Evolutionary conservation across 2,888 invertebrate species (phyloP), one percentile per base, ranked within the genome.

Genomic region (Chrysopilus asiliformis): DNA sequence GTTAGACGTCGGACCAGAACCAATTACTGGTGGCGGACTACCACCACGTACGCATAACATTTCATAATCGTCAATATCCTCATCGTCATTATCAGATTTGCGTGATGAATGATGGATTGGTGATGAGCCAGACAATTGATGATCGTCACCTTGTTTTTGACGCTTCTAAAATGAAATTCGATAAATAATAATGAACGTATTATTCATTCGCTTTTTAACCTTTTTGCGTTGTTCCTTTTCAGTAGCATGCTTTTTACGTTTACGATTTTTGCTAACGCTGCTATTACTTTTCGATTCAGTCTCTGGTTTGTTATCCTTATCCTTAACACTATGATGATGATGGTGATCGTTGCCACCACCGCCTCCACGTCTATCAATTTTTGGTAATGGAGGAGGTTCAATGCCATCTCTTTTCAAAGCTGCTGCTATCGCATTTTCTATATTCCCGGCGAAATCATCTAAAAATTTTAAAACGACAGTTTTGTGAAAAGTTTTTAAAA

Each of bases 11-110:
- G 57, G 57, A 9, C 14, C 32, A 19, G 39, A 37, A 34, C 32
- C 24, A 19, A n/a, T 15, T 9, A 19, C 10, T 2, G 52, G 52
- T 25, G 60, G 57, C 7, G 84, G 80, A 35, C 82, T 83, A 13
- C 80, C 82, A 24, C 84, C 82, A 34, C 84, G 69, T 8, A 84
- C 70, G 57, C 80, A 82, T 53, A 84, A 64, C 77, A 84, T 78
- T 58, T 85, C 84, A 52, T 74, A 79, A 50, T 85, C 83, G 55
- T 84, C 79, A 54, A 73, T 62, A 42, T 73, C 66, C 19, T 32
- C 33, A 5, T n/a, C n/a, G n/a, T n/a, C n/a, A n/a, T n/a, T n/a
- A n/a, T n/a, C n/a, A n/a, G n/a, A n/a, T n/a, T n/a, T n/a, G n/a
- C n/a, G n/a, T n/a, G n/a, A n/a, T n/a, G n/a, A n/a, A n/a, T n/a